These are phyloP conservation scores for Hydrocynus forskahlii DNA, from an alignment of 2,797 vertebrate genomes.

Conservation along the genomic window DNA sequence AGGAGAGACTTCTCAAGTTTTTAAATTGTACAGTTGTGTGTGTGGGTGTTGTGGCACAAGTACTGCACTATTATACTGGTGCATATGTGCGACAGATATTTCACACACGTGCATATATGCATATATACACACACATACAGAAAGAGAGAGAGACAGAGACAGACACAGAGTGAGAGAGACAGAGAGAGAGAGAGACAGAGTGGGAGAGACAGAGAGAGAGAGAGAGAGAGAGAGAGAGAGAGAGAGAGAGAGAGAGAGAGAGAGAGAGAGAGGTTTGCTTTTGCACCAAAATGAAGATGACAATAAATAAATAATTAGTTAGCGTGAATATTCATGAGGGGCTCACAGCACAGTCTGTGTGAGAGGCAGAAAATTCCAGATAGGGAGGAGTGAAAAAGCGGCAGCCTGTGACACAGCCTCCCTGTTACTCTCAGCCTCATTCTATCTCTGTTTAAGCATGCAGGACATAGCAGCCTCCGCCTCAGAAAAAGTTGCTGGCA, in stretches of 20 bases:
- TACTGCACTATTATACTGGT: too few relatives aligned
- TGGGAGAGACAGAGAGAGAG: too few relatives aligned
- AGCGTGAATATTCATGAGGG: conserved; percentile 73
- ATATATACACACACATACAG: too few relatives aligned
- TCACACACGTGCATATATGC: too few relatives aligned
- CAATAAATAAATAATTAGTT: conserved; percentile 52
- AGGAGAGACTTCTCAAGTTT: too few relatives aligned
- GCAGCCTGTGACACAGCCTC: conserved; percentile 17
- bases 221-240: too few relatives aligned
- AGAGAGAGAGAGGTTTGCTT: neutral
- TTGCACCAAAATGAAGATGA: conserved; percentile 32
- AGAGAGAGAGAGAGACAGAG: too few relatives aligned
- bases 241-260: too few relatives aligned
- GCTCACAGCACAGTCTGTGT: conserved; percentile 58
- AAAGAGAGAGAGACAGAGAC: too few relatives aligned
- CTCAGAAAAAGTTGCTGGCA: conserved; percentile 48
- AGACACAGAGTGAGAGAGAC: too few relatives aligned
- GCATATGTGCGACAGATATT: too few relatives aligned
- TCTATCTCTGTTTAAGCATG: conserved; percentile 68
- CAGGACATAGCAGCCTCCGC: conserved; percentile 58
- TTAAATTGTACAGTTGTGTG: neutral
- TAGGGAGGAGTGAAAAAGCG: conserved; percentile 14
- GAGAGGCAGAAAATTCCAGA: conserved; percentile 40
- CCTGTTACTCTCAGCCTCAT: conserved; percentile 64
- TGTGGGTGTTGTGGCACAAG: too few relatives aligned